Base-by-base conservation (phyloP, 1,140 invertebrate genomes). In the Elymnias hypermnestra region DNA sequence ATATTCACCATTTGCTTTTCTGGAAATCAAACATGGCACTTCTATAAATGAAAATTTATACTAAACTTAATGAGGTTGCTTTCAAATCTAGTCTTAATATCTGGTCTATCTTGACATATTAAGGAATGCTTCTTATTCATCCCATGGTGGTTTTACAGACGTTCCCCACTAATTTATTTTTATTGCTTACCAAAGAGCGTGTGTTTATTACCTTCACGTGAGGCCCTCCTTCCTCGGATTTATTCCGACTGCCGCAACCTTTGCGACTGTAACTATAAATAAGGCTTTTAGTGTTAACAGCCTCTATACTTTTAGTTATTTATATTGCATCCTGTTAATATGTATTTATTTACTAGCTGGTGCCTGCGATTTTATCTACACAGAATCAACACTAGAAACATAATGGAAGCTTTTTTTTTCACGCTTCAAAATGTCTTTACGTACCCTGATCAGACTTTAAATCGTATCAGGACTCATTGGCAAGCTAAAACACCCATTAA, bases 181-280 rank as follows among this genome's bases (percentile, higher is more conserved):
- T 71, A 67, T 71, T 56, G 64, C 54, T 55, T 31, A 51, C 46
- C n/a, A 57, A 57, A 56, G 54, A 58, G 43, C 49, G 41, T 36
- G 42, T 51, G 58, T 68, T 65, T 69, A 69, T 62, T 62, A 57
- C 64, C 62, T 55, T 51, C 56, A 60, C 59, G 64, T 53, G 28
- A 43, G 10, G 14, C 40, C 39, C 48, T 43, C 56, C 55, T 53
- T 28, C 52, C 47, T 23, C 19, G 42, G 63, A 69, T 69, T 69
- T 69, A 69, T 69, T 55, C 43, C 33, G 44, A 43, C 33, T 49
- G 38, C 19, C 48, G 23, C 57, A 63, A 70, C 63, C 61, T 65
- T 53, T 58, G 55, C 42, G 26, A 36, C 46, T 41, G 28, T 21
- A 28, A 23, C 56, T 55, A 60, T 69, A 69, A 69, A 69, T 69